Evolutionary conservation across 37 sponge, comb jelly and placozoan species (phyloP).

Genomic region (Ephydatia muelleri): DNA sequence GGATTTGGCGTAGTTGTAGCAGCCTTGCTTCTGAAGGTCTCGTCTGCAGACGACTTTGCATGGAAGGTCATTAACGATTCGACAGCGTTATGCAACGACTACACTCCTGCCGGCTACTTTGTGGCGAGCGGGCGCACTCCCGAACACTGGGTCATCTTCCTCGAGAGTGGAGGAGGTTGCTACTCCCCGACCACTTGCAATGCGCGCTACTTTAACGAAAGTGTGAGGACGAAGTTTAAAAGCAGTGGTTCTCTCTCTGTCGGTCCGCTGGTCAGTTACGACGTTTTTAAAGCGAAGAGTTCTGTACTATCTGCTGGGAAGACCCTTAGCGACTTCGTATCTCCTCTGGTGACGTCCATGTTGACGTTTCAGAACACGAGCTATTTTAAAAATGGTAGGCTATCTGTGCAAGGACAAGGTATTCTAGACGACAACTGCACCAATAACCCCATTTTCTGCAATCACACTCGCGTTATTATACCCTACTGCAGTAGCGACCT

Average conservation of each 20-base stretch:
- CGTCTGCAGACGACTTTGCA: neutral
- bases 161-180: conserved; percentile 87
- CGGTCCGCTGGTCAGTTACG: neutral
- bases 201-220: conserved; percentile 24
- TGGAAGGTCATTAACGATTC: conserved; percentile 44
- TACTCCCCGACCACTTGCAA: conserved; percentile 68
- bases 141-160: conserved; percentile 76
- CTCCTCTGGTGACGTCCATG: conserved; percentile 62
- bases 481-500: conserved; percentile 85
- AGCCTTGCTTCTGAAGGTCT: neutral
- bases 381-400: neutral
- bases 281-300: neutral
- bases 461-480: conserved; percentile 68
- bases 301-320: neutral
- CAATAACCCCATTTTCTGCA: conserved; percentile 43
- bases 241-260: neutral
- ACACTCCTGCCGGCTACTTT: conserved; percentile 75
- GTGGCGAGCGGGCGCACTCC: neutral
- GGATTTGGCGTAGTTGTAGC: no score
- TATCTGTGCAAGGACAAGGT: conserved; percentile 53
- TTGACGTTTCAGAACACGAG: conserved; percentile 5
- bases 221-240: neutral
- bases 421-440: conserved; percentile 24
- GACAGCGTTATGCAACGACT: conserved; percentile 72
- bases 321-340: conserved; percentile 3